Evolutionary conservation across 2,113 vertebrate species (phyloP).

Genomic region (Brachypodius melanocephalos): DNA sequence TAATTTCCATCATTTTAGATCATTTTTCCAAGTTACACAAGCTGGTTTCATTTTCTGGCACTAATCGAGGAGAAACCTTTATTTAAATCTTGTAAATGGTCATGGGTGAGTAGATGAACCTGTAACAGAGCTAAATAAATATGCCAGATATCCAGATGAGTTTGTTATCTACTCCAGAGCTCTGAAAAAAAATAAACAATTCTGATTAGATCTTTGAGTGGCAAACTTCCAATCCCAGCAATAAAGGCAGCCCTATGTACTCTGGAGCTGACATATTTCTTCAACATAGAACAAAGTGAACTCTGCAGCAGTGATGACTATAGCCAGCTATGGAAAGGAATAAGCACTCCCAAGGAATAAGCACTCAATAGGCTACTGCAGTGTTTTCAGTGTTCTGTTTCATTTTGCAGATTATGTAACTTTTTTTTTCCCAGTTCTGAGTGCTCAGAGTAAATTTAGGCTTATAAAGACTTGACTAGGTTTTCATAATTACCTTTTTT

Average conservation of each 20-base stretch:
- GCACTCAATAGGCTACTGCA: not conserved
- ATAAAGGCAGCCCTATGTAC: not conserved
- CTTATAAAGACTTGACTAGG: not conserved
- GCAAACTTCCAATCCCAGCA: not conserved
- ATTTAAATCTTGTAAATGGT: not conserved
- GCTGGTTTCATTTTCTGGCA: conserved; percentile 9
- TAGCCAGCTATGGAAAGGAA: not conserved
- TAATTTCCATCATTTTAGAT: conserved; percentile 15
- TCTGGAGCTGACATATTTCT: not conserved
- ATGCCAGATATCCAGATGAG: not conserved
- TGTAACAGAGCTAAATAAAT: not conserved
- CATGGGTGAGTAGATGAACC: not conserved
- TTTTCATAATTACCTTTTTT: not conserved
- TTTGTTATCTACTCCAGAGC: not conserved
- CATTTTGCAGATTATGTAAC: not conserved
- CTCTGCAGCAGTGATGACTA: fast-evolving
- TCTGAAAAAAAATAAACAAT: not conserved
- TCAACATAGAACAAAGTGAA: not conserved
- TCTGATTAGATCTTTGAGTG: not conserved
- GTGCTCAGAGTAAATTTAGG: not conserved
- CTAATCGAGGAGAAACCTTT: not conserved
- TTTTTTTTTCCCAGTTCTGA: not conserved
- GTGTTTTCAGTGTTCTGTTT: not conserved
- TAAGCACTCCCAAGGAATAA: not conserved
- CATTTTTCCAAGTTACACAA: conserved; percentile 5